phyloP scores from a whole-genome alignment of 2,113 vertebrate genomes.

The Tyto alba region DNA sequence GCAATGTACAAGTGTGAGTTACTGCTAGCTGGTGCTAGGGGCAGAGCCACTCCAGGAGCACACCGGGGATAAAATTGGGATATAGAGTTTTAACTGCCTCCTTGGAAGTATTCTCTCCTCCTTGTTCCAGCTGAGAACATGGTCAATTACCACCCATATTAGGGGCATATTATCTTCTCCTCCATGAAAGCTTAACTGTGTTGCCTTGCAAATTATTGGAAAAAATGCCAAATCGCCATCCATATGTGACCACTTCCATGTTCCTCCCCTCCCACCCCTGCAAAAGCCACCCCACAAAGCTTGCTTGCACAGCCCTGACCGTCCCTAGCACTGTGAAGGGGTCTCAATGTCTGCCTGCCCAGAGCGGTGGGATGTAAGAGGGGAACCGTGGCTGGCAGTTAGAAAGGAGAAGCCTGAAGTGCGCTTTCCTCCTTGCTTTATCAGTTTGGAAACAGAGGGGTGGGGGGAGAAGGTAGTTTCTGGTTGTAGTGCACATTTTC shows the following conservation, averaged over 20 bases:
- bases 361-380: not conserved
- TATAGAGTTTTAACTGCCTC: not conserved
- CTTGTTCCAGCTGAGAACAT: not conserved
- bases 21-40: not conserved
- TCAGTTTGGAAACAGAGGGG: not conserved
- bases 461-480: not conserved
- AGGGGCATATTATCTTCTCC: not conserved
- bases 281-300: not conserved
- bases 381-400: not conserved
- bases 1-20: rapidly evolving
- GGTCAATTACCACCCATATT: not conserved
- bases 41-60: not conserved
- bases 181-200: not conserved
- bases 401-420: not conserved
- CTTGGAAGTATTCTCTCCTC: not conserved
- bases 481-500: not conserved
- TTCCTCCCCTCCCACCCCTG: not conserved
- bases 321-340: rapidly evolving
- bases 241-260: not conserved
- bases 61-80: not conserved
- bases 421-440: not conserved
- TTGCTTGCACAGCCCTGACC: rapidly evolving
- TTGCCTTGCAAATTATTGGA: not conserved
- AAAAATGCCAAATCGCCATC: not conserved
- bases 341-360: not conserved